phyloP scores from a whole-genome alignment of 2,888 invertebrate species.

The Drosophila testacea region DNA sequence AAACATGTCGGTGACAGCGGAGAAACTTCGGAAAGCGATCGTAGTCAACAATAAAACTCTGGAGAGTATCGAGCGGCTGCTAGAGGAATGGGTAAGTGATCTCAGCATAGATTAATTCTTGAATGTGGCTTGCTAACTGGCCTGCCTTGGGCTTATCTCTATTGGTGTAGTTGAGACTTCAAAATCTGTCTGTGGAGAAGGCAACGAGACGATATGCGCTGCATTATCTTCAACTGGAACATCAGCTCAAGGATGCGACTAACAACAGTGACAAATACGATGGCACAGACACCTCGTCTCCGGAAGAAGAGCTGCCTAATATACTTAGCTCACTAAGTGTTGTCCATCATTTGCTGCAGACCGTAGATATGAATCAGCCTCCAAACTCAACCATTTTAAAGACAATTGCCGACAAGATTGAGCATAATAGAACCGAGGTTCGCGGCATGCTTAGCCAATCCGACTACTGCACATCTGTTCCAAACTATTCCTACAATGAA shows the following conservation, averaged over 20 bases:
- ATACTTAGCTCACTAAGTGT: conserved; percentile 58
- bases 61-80: neutral
- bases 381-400: too few relatives aligned
- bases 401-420: neutral
- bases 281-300: neutral
- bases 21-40: neutral
- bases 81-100: conserved; percentile 14
- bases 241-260: conserved; percentile 36
- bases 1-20: neutral
- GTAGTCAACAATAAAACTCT: neutral
- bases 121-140: neutral
- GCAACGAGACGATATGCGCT: neutral
- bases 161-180: neutral
- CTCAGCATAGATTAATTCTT: too few relatives aligned
- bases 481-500: neutral
- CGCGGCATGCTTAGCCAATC: neutral
- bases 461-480: neutral
- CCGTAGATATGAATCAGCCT: too few relatives aligned
- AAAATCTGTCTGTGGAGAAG: too few relatives aligned
- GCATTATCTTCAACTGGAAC: conserved; percentile 8
- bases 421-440: neutral
- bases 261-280: neutral
- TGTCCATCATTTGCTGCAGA: conserved; percentile 26
- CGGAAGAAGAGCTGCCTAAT: conserved; percentile 45
- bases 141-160: neutral